Conservation (phyloP, 2,888 invertebrate genomes). For the Meta bourneti region DNA sequence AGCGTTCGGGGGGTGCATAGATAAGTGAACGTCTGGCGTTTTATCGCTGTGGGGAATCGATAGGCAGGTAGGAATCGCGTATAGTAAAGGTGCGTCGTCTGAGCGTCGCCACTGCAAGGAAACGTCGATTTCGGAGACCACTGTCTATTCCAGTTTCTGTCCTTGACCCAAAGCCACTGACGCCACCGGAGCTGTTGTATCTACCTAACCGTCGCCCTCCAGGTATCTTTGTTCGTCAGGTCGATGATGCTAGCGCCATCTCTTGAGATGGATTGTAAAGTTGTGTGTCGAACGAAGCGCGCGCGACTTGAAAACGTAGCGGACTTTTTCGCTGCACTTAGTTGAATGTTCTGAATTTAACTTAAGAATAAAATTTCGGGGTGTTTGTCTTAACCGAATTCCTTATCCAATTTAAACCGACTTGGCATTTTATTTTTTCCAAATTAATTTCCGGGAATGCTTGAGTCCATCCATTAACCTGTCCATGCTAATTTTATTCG, state of each 20-base stretch:
- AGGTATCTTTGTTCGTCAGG: not conserved
- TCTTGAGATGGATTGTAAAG: not conserved
- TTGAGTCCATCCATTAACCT: too few relatives aligned
- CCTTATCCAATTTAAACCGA: too few relatives aligned
- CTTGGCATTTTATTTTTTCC: not conserved
- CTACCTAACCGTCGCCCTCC: constrained; percentile 59
- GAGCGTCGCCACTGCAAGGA: constrained; percentile 70
- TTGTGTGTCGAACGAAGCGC: not conserved
- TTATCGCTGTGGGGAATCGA: constrained; percentile 46
- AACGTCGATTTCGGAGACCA: constrained; percentile 70
- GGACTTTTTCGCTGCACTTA: not conserved
- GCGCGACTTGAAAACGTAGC: not conserved
- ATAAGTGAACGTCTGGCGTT: constrained; percentile 38
- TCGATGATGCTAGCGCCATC: constrained; percentile 30
- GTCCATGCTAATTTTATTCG: too few relatives aligned
- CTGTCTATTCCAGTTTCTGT: constrained; percentile 75
- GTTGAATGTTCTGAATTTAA: not conserved
- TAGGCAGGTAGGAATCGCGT: constrained; percentile 40
- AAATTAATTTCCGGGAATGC: too few relatives aligned
- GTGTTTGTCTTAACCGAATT: too few relatives aligned
- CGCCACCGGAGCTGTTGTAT: constrained; percentile 55
- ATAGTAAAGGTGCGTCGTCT: constrained; percentile 62
- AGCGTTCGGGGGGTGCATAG: not conserved
- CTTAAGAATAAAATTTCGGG: too few relatives aligned
- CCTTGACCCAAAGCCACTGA: constrained; percentile 73